phyloP scores from a whole-genome alignment of 2,113 vertebrate species.

The Planiliza haematocheilus region DNA sequence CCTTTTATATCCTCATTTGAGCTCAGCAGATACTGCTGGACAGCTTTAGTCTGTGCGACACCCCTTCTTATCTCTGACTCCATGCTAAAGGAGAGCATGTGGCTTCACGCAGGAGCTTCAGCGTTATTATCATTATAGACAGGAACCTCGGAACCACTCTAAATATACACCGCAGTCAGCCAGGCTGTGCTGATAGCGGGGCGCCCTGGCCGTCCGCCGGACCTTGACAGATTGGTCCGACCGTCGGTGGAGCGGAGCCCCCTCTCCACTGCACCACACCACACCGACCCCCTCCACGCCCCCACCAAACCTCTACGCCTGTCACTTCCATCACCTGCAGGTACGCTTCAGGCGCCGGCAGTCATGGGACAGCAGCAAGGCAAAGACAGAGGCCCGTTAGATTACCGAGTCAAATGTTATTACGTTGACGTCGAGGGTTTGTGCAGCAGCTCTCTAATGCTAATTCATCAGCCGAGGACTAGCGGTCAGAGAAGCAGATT shows the following conservation, averaged over 20 bases:
- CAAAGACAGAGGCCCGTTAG: conserved; percentile 34
- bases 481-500: too few relatives aligned
- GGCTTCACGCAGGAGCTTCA: conserved; percentile 59
- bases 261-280: conserved; percentile 10
- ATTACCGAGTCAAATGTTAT: background rate
- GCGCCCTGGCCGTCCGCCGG: conserved; percentile 63
- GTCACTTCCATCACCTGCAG: conserved; percentile 54
- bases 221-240: conserved; percentile 68
- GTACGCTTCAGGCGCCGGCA: conserved; percentile 29
- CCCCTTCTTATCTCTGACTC: conserved; percentile 53
- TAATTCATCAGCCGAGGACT: background rate
- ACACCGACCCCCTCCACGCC: conserved; percentile 27
- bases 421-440: conserved; percentile 19
- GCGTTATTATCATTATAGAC: conserved; percentile 71
- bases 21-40: conserved; percentile 9
- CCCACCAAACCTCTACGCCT: conserved; percentile 59
- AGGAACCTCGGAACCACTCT: conserved; percentile 74
- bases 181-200: conserved; percentile 49
- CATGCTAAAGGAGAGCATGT: conserved; percentile 39
- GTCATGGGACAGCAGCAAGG: conserved; percentile 32
- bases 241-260: conserved; percentile 50
- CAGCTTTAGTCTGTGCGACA: conserved; percentile 21
- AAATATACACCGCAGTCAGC: conserved; percentile 72
- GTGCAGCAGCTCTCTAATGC: conserved; percentile 14
- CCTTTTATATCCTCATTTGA: conserved; percentile 53